These are phyloP conservation scores for Cosmia pyralina DNA, from an alignment of 2,888 invertebrate genomes.

Conservation along the genomic window DNA sequence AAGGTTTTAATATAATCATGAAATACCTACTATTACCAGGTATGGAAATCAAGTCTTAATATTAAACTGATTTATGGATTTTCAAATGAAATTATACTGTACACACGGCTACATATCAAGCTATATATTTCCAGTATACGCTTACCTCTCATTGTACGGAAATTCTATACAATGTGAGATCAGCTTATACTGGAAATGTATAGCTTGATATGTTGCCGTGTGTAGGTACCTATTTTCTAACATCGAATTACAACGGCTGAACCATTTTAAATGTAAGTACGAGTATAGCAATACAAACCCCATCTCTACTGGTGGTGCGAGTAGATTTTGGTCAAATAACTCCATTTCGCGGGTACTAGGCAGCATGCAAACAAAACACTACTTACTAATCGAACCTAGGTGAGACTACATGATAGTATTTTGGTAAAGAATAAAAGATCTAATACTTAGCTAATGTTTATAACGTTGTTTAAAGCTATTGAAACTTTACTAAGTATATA, in stretches of 20 bases:
- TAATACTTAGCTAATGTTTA: not conserved
- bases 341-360: slow-evolving; percentile 82
- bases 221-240: slow-evolving; percentile 8
- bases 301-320: slow-evolving; percentile 83
- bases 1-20: slow-evolving; percentile 12
- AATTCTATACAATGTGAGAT: too few species aligned
- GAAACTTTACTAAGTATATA: not conserved
- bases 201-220: too few species aligned
- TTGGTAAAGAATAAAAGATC: not conserved
- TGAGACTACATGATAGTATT: slow-evolving; percentile 31
- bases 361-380: slow-evolving; percentile 88
- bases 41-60: not conserved
- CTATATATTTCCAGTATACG: too few species aligned
- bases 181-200: too few species aligned
- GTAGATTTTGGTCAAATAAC: slow-evolving; percentile 81
- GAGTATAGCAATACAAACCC: slow-evolving; percentile 83
- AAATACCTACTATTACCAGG: not conserved
- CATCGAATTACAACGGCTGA: slow-evolving; percentile 25
- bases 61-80: not conserved
- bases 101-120: too few species aligned
- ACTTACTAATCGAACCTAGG: slow-evolving; percentile 78
- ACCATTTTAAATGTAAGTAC: not conserved
- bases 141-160: too few species aligned
- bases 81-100: not conserved
- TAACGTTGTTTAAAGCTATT: slow-evolving; percentile 34